A percentile compares a stretch with the other conserved stretches of the same genome.
Conservation (phyloP, 2,888 invertebrate species). For the Rotaria socialis region DNA sequence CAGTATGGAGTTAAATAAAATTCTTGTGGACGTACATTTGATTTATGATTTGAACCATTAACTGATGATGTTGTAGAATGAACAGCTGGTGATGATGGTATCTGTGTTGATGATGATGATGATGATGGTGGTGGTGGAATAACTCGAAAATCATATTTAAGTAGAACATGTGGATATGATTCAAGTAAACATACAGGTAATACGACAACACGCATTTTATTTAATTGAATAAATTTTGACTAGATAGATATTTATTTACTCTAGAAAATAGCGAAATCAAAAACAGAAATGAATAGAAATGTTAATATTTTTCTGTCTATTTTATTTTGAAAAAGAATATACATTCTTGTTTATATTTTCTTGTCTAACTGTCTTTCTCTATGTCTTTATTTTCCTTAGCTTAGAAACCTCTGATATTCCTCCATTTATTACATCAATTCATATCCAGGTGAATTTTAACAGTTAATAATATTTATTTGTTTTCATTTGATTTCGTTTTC, state of each 20-base stretch:
- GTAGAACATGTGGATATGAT: slow-evolving; percentile 15
- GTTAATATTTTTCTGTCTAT: no score
- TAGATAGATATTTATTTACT: neutral
- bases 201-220: slow-evolving; percentile 28
- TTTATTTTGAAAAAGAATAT: neutral
- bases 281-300: no score
- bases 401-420: neutral
- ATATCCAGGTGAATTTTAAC: neutral
- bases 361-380: neutral
- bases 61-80: neutral
- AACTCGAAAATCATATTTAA: slow-evolving; percentile 38
- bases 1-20: slow-evolving; percentile 30
- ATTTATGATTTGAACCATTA: neutral
- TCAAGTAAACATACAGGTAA: slow-evolving; percentile 32
- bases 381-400: neutral
- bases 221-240: neutral
- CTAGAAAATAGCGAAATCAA: neutral
- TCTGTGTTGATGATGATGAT: neutral
- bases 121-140: neutral
- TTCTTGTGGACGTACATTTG: neutral
- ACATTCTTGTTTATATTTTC: neutral
- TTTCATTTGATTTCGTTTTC: neutral
- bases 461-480: no score
- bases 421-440: neutral
- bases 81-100: neutral